Base-by-base conservation (phyloP, 2,797 vertebrate genomes). In the Dendrocincla tyrannina region DNA sequence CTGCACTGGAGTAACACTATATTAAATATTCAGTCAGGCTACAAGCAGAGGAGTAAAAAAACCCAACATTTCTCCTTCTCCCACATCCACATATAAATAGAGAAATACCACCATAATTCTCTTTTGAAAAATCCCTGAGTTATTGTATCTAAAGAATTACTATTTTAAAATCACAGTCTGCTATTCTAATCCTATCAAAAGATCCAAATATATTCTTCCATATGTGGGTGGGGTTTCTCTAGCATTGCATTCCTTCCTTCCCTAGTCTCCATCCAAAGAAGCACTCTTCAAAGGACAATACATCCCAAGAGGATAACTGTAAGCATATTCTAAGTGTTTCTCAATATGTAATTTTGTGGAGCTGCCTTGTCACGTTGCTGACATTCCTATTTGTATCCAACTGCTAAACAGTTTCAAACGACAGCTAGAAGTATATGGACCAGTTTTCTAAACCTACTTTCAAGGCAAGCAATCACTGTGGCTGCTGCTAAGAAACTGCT, bases 111-210 rank as follows among this genome's bases (percentile, higher is more conserved):
- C 60, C 5, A 10, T 46, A 90, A 93, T 85, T 93, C 74, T 74
- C 49, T 85, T 93, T 63, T 42, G 63, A 70, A 96, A 96, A 66
- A 60, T 97, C 92, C 96, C 94, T 96, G 96, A 97, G 91, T 96
- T 95, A 96, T 73, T 86, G 72, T 82, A 95, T 69, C 91, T 94
- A 92, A 39, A 93, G 78, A 96, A 91, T 53, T 82, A 68, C 67
- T 87, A 74, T 74, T 96, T 88, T 89, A 90, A 96, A 94, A 81
- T 95, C 58, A 94, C 82, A 93, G 74, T 70, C 67, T 75, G 66
- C 79, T 83, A 89, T 94, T 91, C 70, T 70, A 75, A 91, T 87
- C 64, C 69, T 53, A 87, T 85, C 62, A 64, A 88, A 62, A 79
- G 73, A 80, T 32, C 78, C 46, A 89, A 84, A 80, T 81, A 89